Conservation (phyloP, 2,797 vertebrate species). For the Chiroxiphia lanceolata region DNA sequence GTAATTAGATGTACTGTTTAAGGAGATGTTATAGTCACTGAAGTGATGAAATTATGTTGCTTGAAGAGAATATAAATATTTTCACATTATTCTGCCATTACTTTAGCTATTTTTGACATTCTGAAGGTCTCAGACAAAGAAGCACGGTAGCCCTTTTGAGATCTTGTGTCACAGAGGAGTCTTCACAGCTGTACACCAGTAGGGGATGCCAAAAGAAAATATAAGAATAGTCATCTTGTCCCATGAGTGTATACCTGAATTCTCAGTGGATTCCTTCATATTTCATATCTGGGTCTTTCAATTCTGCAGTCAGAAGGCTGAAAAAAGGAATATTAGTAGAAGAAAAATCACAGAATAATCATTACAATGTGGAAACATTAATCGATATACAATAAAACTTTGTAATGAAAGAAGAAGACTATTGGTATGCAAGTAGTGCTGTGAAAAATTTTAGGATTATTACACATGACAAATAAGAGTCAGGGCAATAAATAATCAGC, state of each 20-base stretch:
- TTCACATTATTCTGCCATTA: neutral
- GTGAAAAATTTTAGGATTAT: neutral
- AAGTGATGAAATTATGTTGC: neutral
- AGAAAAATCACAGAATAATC: neutral
- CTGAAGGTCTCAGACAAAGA: neutral
- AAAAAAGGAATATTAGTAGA: neutral
- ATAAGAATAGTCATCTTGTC: neutral
- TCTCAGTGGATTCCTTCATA: neutral
- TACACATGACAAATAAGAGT: neutral
- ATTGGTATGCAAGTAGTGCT: neutral
- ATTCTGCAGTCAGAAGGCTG: neutral
- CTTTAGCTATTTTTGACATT: neutral
- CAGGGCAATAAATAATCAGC: neutral
- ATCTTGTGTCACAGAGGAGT: neutral
- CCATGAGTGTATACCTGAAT: neutral
- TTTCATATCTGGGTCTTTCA: neutral
- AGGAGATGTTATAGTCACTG: neutral
- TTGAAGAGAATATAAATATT: neutral
- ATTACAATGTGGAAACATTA: neutral
- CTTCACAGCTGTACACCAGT: neutral
- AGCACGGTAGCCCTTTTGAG: neutral
- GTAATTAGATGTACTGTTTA: neutral
- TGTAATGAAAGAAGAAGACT: neutral
- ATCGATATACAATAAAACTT: neutral
- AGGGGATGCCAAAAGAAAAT: slow-evolving; percentile 31